Evolutionary conservation across 64 coral and sea anemone genomes (phyloP).

Genomic region (Stylophora pistillata): DNA sequence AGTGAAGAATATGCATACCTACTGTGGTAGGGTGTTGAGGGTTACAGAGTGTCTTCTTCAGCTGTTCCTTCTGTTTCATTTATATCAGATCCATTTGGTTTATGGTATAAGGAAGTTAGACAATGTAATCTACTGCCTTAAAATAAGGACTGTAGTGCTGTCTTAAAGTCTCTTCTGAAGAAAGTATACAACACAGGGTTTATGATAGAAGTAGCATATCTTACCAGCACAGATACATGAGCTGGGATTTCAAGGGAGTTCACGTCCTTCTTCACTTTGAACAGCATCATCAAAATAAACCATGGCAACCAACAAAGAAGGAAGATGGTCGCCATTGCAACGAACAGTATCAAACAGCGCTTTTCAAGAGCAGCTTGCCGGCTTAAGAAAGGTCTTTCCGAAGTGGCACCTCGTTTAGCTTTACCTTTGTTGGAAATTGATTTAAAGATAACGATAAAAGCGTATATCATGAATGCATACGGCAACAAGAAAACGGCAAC

Average conservation of each 20-base stretch:
- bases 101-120: neutral
- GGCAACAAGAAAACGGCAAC: conserved; percentile 23
- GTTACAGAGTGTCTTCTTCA: neutral
- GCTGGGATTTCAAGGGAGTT: neutral
- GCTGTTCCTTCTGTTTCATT: neutral
- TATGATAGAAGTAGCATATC: conserved; percentile 51
- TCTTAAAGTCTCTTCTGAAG: conserved; percentile 63
- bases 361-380: conserved; percentile 7
- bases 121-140: neutral
- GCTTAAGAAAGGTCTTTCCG: neutral
- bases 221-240: conserved; percentile 35
- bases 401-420: neutral
- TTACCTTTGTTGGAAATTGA: neutral
- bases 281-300: conserved; percentile 42
- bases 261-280: neutral
- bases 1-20: too few species aligned
- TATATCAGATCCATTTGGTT: neutral
- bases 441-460: conserved; percentile 21
- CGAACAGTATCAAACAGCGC: conserved; percentile 22
- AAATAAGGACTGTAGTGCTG: conserved; percentile 14
- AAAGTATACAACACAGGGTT: conserved; percentile 70
- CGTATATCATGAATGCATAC: conserved; percentile 33
- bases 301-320: conserved; percentile 29
- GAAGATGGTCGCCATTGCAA: conserved; percentile 21
- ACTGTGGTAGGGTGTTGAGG: too few species aligned